phyloP scores from a whole-genome alignment of 1,140 invertebrate species.

The Sarcophaga bullata region DNA sequence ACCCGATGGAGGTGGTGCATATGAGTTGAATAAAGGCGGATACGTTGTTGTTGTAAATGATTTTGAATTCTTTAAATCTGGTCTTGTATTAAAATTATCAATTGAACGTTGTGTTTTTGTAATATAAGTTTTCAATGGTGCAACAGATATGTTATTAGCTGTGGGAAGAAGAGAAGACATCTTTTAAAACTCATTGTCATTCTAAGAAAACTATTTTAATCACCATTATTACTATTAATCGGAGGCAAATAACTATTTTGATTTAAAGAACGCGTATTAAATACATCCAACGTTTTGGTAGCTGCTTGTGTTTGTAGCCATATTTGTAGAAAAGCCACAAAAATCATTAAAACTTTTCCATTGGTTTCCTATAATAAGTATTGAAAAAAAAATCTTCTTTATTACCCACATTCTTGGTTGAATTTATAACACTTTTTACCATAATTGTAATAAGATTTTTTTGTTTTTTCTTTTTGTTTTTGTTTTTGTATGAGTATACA shows the following conservation, averaged over 20 bases:
- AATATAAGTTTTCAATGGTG: neutral
- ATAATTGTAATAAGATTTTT: neutral
- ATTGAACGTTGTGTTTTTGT: conserved; percentile 7
- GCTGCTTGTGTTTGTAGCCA: neutral
- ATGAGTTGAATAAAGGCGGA: conserved; percentile 22
- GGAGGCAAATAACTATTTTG: conserved; percentile 16
- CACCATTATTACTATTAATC: neutral
- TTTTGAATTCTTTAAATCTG: neutral
- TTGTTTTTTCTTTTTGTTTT: conserved; percentile 4
- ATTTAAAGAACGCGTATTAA: neutral
- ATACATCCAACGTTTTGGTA: conserved; percentile 24
- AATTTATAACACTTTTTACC: neutral
- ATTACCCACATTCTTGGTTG: neutral
- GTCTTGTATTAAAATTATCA: conserved; percentile 9
- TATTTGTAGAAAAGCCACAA: neutral
- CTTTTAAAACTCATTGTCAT: neutral
- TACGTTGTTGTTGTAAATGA: neutral
- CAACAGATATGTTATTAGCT: neutral
- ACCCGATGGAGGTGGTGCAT: conserved; percentile 43
- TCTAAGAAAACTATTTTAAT: neutral
- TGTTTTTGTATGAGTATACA: neutral
- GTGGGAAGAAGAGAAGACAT: neutral
- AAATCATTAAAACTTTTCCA: neutral
- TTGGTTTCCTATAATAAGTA: neutral
- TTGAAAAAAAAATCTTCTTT: neutral